phyloP scores from a whole-genome alignment of 2,797 vertebrate species.

The Coracias cyanogaster region DNA sequence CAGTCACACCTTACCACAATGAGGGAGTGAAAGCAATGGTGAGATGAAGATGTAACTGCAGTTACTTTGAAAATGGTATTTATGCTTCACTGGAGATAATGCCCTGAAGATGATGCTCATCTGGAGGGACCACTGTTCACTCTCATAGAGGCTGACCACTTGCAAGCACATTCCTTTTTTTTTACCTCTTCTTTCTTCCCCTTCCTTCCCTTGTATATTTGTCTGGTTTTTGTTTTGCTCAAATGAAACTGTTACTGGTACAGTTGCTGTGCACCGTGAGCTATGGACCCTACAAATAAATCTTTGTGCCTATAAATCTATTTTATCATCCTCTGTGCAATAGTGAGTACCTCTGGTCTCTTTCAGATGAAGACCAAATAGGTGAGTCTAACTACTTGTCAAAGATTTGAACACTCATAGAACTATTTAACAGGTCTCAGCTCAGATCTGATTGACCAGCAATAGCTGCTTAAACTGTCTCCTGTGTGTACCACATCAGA shows the following conservation, averaged over 20 bases:
- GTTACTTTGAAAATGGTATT: background rate
- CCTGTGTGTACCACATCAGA: background rate
- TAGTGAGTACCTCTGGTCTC: background rate
- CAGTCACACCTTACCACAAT: background rate
- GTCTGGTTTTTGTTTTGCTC: background rate
- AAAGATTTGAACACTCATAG: background rate
- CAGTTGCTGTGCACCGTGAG: background rate
- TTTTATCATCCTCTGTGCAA: background rate
- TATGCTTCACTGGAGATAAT: background rate
- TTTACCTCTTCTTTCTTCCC: background rate
- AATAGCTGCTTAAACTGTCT: background rate
- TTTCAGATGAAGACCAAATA: background rate
- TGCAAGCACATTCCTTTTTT: accelerated
- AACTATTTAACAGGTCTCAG: background rate
- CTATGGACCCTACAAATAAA: background rate
- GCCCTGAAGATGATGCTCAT: background rate
- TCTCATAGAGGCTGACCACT: background rate
- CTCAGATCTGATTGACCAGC: background rate
- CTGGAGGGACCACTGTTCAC: background rate
- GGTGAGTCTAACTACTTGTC: background rate
- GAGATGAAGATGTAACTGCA: background rate
- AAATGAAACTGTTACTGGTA: background rate
- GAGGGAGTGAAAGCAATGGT: background rate
- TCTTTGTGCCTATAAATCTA: background rate
- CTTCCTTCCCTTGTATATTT: background rate